A percentile compares a stretch with the other conserved stretches of the same genome.
Evolutionary conservation across 2,888 invertebrate species (phyloP).

Genomic region (Cordilura impudica): DNA sequence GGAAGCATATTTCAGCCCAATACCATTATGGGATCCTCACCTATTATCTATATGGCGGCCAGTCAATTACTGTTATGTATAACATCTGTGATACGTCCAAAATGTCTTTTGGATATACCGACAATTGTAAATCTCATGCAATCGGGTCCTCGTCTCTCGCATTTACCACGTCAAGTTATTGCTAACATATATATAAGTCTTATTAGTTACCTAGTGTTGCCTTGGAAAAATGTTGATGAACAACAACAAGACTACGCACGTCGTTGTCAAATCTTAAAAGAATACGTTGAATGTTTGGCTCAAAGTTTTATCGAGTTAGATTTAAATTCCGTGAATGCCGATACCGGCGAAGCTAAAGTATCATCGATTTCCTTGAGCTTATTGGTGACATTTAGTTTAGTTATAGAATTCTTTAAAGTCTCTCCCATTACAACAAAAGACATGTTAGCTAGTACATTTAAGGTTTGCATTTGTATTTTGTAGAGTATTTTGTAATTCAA

Average conservation of each 20-base stretch:
- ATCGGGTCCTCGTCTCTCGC: slow-evolving; percentile 72
- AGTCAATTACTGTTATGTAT: slow-evolving; percentile 77
- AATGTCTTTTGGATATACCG: slow-evolving; percentile 75
- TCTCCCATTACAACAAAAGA: slow-evolving; percentile 75
- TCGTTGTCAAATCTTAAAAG: slow-evolving; percentile 71
- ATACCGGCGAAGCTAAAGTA: slow-evolving; percentile 73
- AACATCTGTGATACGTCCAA: slow-evolving; percentile 77
- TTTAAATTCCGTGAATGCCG: slow-evolving; percentile 60
- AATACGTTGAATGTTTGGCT: slow-evolving; percentile 74
- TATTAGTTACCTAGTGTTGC: slow-evolving; percentile 76
- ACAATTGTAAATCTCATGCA: slow-evolving; percentile 75
- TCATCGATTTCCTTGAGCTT: slow-evolving; percentile 71
- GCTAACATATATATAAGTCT: slow-evolving; percentile 75
- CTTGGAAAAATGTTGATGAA: slow-evolving; percentile 75
- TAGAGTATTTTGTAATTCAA: neutral
- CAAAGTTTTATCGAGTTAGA: slow-evolving; percentile 74
- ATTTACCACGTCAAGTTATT: slow-evolving; percentile 74
- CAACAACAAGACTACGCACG: slow-evolving; percentile 75
- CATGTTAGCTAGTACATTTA: slow-evolving; percentile 75
- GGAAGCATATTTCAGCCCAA: slow-evolving; percentile 74
- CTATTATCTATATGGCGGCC: slow-evolving; percentile 76
- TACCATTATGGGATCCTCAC: slow-evolving; percentile 69
- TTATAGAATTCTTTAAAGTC: slow-evolving; percentile 76
- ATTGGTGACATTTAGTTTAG: slow-evolving; percentile 73
- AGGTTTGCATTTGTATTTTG: slow-evolving; percentile 66